Base-by-base conservation (phyloP, 2,113 vertebrate species). In the Falcunculus frontatus region DNA sequence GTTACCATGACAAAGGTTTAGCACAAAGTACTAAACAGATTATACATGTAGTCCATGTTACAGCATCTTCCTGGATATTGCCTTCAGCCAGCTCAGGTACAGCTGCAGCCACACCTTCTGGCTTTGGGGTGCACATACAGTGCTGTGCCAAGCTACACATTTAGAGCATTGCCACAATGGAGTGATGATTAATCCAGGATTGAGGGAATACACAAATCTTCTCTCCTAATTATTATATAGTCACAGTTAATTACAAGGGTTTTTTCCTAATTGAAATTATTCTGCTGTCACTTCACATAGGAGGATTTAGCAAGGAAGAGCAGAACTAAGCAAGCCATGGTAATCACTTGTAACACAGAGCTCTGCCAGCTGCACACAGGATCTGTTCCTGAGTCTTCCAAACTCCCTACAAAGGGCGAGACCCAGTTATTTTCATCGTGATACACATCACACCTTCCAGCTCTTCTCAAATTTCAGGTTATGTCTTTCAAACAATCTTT, bases 21-120 rank as follows among this genome's bases (percentile, higher is more conserved):
- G 78, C 49, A n/a, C 21, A 15, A 80, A 85, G 75, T 9, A 16
- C 49, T 6, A 2, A 67, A 49, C 49, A 65, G 46, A 50, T 65
- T 37, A 73, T 3, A 30, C 1, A 7, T 3, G 8, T 1, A 87
- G 62, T 10, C 75, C 44, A 5, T 49, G 53, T 75, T 82, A 2
- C 0, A 56, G 49, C 8, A 4, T 65, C 59, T 64, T 39, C 41
- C 57, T 73, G 85, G 49, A 9, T 33, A 35, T n/a, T 56, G 90
- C 92, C 92, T 69, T 83, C 85, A 85, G 94, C 42, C 16, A 78
- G 81, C 62, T 57, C 41, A 75, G 74, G 78, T 49, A 80, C 17
- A 37, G 74, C 87, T 83, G 57, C 88, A 73, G 82, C 88, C 94
- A 94, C 94, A 76, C 88, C 94, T 94, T 87, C 94, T 94, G 88